Evolutionary conservation across 2,797 vertebrate species (phyloP).

Genomic region (Chloroceryle amazona): DNA sequence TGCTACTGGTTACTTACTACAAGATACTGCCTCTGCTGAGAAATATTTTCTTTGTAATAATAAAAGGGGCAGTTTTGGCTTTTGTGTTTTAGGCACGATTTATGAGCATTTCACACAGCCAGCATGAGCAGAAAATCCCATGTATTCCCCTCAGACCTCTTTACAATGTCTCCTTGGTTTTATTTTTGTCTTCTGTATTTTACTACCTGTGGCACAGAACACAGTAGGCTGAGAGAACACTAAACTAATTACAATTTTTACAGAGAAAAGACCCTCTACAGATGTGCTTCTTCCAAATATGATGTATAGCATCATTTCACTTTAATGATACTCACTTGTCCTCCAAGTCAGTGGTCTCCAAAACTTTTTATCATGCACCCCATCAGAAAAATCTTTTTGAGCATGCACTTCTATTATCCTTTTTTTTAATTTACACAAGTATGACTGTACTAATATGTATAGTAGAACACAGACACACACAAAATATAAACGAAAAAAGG

Average conservation of each 20-base stretch:
- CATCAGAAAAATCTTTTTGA: not conserved
- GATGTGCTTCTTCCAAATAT: not conserved
- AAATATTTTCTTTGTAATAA: not conserved
- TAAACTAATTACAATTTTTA: not conserved
- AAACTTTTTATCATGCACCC: not conserved
- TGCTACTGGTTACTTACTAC: not conserved
- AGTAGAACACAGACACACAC: not conserved
- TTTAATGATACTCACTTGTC: not conserved
- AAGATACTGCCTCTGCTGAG: not conserved
- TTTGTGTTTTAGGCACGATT: not conserved
- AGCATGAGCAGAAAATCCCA: not conserved
- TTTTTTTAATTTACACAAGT: not conserved
- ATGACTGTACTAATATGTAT: not conserved
- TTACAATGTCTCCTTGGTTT: not conserved
- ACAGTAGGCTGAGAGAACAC: not conserved
- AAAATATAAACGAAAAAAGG: not conserved
- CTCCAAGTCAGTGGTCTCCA: not conserved
- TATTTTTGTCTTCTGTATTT: not conserved
- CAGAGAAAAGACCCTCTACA: not conserved
- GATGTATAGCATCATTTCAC: not conserved
- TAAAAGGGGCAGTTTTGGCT: not conserved
- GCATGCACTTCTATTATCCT: not conserved
- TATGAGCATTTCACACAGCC: not conserved
- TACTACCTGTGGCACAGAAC: not conserved
- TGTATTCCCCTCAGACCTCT: not conserved